Evolutionary conservation across 2,888 invertebrate genomes (phyloP).

Genomic region (Callinectes sapidus): DNA sequence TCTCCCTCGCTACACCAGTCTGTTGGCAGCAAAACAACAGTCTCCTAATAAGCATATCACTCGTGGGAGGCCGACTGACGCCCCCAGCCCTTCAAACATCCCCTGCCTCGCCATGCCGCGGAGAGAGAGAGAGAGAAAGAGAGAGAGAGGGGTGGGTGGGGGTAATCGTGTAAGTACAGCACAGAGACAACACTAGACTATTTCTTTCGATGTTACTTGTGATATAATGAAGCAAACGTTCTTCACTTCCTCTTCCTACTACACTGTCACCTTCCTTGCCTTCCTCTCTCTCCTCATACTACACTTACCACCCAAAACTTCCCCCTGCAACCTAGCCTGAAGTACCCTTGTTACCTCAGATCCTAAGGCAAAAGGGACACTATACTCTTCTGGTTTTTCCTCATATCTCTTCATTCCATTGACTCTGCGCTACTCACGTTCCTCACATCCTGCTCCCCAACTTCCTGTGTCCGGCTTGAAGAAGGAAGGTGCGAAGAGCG

Average conservation of each 20-base stretch:
- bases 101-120: background rate
- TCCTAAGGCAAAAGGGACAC: background rate
- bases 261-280: background rate
- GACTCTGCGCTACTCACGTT: background rate
- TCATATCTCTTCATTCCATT: background rate
- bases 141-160: background rate
- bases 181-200: background rate
- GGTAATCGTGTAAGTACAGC: background rate
- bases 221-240: background rate
- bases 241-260: background rate
- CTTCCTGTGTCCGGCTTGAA: background rate
- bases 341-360: background rate
- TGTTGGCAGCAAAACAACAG: background rate
- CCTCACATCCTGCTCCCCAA: background rate
- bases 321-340: background rate
- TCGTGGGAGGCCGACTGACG: background rate
- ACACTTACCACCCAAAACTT: too few species aligned
- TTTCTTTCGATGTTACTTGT: background rate
- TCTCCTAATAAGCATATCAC: constrained; percentile 11
- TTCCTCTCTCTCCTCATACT: background rate
- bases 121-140: background rate
- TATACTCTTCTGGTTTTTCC: background rate
- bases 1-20: background rate
- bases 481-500: background rate
- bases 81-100: constrained; percentile 6